A percentile compares a stretch with the other conserved stretches of the same genome.
These are phyloP conservation scores for Ectropis crepuscularia DNA, from an alignment of 2,888 invertebrate species.

Conservation along the genomic window DNA sequence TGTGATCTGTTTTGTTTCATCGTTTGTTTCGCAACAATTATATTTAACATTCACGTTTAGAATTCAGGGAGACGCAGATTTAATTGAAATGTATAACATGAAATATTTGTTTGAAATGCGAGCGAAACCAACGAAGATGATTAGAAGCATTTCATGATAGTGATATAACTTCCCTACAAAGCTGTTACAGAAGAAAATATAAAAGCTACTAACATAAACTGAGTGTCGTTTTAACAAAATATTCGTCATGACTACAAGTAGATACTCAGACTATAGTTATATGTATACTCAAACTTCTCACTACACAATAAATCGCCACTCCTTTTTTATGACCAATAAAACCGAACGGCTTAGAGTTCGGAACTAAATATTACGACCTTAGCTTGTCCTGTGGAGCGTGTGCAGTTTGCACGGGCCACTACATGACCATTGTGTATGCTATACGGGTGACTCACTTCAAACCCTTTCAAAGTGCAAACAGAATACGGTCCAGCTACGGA, in stretches of 20 bases:
- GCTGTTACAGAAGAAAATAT: no score
- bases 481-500: conserved; percentile 44
- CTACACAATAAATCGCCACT: conserved; percentile 18
- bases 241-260: conserved; percentile 7
- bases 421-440: conserved; percentile 39
- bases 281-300: conserved; percentile 13
- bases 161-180: no score
- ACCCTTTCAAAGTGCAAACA: conserved; percentile 50
- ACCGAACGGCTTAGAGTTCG: conserved; percentile 39
- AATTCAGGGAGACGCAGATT: no score
- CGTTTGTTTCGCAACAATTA: no score
- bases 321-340: conserved; percentile 40
- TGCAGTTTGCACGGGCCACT: conserved; percentile 48
- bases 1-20: no score
- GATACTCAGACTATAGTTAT: conserved; percentile 7
- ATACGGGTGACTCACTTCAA: conserved; percentile 50
- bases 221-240: background rate
- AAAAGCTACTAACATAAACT: no score
- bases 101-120: no score
- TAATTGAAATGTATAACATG: no score
- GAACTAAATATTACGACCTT: conserved; percentile 45
- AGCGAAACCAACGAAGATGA: no score
- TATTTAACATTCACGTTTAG: no score
- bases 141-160: no score
- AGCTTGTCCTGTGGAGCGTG: conserved; percentile 42